Base-by-base conservation (phyloP, 2,888 invertebrate species). In the Pterobdella sp. region DNA sequence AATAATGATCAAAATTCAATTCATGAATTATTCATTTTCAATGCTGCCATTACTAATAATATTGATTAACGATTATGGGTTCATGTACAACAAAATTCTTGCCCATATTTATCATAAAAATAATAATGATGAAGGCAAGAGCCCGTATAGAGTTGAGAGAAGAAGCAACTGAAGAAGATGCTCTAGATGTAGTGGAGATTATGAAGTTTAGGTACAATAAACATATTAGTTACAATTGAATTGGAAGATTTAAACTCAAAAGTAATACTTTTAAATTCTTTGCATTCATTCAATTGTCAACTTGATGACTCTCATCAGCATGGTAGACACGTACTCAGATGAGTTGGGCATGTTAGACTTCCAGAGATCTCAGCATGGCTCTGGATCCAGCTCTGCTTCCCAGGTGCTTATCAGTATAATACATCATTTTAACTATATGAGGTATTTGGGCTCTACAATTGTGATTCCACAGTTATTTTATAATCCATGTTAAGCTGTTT, bases 101-200 rank as follows among this genome's bases (percentile, higher is more conserved):
- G n/a, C n/a, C n/a, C n/a, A n/a, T n/a, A n/a, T n/a, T n/a, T n/a
- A n/a, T n/a, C n/a, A n/a, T n/a, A n/a, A n/a, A n/a, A n/a, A n/a
- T n/a, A n/a, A n/a, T n/a, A n/a, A n/a, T 18, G n/a, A 14, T 2
- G n/a, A 80, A 92, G 89, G 94, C 95, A 26, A 87, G 94, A 81
- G 94, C 95, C 0, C 89, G 93, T 80, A 84, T 90, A 0, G 94
- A 95, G 82, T 85, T 96, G 75, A 86, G 93, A 76, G 90, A 90
- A 83, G 88, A 88, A 80, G 93, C 91, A 0, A 91, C 90, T 0
- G 87, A 86, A 73, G 82, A 87, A 72, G 95, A 96, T 84, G 94
- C 94, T 0, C 85, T 87, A 75, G 93, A 95, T 82, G 89, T 94
- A 42, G 87, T 95, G 52, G 91, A 92, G 81, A 87, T 96, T 72